Evolutionary conservation across 2,797 vertebrate genomes (phyloP), one percentile per base, ranked within the genome.

Genomic region (Ctenochaetus hawaiiensis): DNA sequence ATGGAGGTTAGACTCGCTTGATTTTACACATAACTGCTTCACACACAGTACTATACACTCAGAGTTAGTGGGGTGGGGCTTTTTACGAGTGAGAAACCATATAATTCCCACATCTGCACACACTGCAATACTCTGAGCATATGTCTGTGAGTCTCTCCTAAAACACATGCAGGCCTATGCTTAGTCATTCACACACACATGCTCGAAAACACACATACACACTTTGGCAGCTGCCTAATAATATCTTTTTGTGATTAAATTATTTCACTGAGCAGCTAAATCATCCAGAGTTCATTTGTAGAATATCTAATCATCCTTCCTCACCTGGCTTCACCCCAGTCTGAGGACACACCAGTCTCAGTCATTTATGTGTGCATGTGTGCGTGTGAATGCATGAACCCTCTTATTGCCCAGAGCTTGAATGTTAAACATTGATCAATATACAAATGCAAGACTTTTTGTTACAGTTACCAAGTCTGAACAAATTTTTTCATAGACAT

Each of bases 221-320:
- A 51, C 12, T 16, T 23, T 10, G 23, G 47, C 6, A 54, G 54
- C 45, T 1, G 0, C 20, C 10, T 23, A 48, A 49, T 39, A 37
- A 59, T 54, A 10, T 53, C 37, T 16, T 52, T 41, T 61, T 51
- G 16, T 53, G 59, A 16, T 22, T 75, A n/a, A 73, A 72, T 75
- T 43, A 6, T 34, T 64, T 65, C 37, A 45, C 51, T 57, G 57
- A 62, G 26, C 56, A 56, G 39, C 23, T 77, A 41, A 72, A 73
- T 70, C 61, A 67, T 53, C 61, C 37, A 30, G 26, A 63, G 39
- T 23, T 62, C 22, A 63, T 67, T 74, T 65, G 39, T 1, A 53
- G 43, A 64, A 64, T 23, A 78, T 44, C 45, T 68, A 57, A 75
- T 75, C 16, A 47, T 44, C 26, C 48, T 45, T 54, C 34, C 41